Evolutionary conservation across 2,797 vertebrate genomes (phyloP).

Genomic region (Craterocephalus amniculus): DNA sequence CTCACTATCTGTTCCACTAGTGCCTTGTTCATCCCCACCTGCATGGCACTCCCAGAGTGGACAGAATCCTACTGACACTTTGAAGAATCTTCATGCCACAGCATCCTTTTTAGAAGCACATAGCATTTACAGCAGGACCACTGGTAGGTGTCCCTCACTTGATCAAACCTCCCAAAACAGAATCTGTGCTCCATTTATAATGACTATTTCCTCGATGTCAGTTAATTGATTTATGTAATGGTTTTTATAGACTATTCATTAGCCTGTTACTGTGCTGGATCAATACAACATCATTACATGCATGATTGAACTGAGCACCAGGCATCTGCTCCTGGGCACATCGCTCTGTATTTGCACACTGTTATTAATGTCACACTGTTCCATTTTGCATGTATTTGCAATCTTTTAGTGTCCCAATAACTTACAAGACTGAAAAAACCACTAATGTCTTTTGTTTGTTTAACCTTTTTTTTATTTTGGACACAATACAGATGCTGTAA

Average conservation of each 20-base stretch:
- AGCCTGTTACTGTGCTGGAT: slow-evolving; percentile 69
- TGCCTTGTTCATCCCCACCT: slow-evolving; percentile 48
- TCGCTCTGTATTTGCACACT: slow-evolving; percentile 43
- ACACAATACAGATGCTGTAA: neutral
- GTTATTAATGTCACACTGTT: slow-evolving; percentile 35
- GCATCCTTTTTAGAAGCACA: neutral
- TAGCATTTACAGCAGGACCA: neutral
- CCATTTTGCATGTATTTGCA: slow-evolving; percentile 5
- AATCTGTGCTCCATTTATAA: slow-evolving; percentile 32
- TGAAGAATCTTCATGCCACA: slow-evolving; percentile 17
- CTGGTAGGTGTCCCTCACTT: slow-evolving; percentile 6
- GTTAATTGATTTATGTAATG: slow-evolving; percentile 75
- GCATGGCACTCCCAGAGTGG: slow-evolving; percentile 22
- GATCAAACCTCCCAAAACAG: slow-evolving; percentile 25
- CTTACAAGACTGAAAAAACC: neutral
- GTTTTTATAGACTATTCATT: slow-evolving; percentile 78
- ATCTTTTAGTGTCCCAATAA: slow-evolving; percentile 7
- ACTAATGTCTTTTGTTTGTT: neutral
- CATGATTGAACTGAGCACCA: slow-evolving; percentile 64
- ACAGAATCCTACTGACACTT: slow-evolving; percentile 6
- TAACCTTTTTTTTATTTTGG: neutral
- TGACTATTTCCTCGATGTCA: slow-evolving; percentile 39
- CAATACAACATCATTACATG: slow-evolving; percentile 70
- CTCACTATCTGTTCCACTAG: slow-evolving; percentile 53
- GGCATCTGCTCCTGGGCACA: slow-evolving; percentile 34